phyloP scores from a whole-genome alignment of 2,797 vertebrate genomes.

The Lutjanus argentimaculatus region DNA sequence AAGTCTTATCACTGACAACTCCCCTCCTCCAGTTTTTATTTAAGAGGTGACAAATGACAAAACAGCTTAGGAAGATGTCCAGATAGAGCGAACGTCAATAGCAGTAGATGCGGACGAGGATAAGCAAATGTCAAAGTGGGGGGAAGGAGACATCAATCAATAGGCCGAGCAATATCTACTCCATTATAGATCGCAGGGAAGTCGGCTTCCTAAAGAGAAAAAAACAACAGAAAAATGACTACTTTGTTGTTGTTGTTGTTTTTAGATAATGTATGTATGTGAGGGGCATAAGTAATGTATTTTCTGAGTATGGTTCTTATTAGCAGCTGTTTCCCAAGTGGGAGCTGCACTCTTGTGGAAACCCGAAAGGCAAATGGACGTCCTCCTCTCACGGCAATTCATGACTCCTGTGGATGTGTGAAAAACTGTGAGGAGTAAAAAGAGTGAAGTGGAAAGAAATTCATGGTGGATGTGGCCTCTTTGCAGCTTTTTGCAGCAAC shows the following conservation, averaged over 20 bases:
- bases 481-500: conserved; percentile 21
- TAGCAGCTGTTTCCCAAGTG: conserved; percentile 53
- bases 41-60: conserved; percentile 86
- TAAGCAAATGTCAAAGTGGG: conserved; percentile 86
- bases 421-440: conserved; percentile 37
- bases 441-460: conserved; percentile 43
- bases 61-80: conserved; percentile 85
- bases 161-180: conserved; percentile 78
- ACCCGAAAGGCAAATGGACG: conserved; percentile 43
- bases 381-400: conserved; percentile 55
- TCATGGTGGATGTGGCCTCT: conserved; percentile 23
- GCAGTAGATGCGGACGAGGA: conserved; percentile 78
- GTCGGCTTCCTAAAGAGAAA: conserved; percentile 43
- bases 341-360: conserved; percentile 33
- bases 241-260: conserved; percentile 19
- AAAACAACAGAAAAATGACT: conserved; percentile 25
- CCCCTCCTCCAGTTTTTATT: conserved; percentile 74
- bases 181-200: conserved; percentile 65
- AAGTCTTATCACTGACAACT: conserved; percentile 74
- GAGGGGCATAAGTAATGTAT: conserved; percentile 11
- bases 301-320: conserved; percentile 43
- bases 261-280: conserved; percentile 19
- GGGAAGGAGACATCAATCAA: conserved; percentile 80
- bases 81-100: conserved; percentile 81
- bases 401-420: conserved; percentile 59